A percentile compares a stretch with the other conserved stretches of the same genome.
These are phyloP conservation scores for Sebastes cheni DNA, from an alignment of 2,797 vertebrate species.

Conservation along the genomic window DNA sequence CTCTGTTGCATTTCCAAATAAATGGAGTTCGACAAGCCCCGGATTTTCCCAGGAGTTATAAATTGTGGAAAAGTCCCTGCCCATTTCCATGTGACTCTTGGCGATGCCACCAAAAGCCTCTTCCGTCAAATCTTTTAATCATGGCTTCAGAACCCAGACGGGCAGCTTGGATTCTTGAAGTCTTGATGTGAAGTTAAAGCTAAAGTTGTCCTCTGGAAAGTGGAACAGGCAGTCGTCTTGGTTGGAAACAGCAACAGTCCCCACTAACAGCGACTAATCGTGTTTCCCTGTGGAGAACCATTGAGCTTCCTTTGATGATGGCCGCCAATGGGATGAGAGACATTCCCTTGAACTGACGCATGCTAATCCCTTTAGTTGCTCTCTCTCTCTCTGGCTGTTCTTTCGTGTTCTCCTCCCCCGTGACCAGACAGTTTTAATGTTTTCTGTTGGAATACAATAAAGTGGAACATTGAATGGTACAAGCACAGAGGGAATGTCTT, in stretches of 20 bases:
- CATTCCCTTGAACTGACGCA: conserved; percentile 63
- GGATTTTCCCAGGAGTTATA: conserved; percentile 31
- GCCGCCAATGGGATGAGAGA: conserved; percentile 64
- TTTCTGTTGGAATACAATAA: conserved; percentile 22
- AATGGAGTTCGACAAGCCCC: background rate
- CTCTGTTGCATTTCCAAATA: background rate
- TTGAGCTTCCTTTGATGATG: conserved; percentile 49
- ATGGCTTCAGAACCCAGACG: background rate
- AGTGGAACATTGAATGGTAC: conserved; percentile 16
- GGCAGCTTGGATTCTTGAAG: conserved; percentile 10
- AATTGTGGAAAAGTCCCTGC: background rate
- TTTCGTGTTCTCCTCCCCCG: conserved; percentile 4
- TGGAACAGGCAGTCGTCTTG: conserved; percentile 7
- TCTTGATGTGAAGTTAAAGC: conserved; percentile 8
- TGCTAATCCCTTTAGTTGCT: conserved; percentile 86
- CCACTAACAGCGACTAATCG: conserved; percentile 33
- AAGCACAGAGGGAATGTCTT: conserved; percentile 7
- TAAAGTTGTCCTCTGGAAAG: conserved; percentile 17
- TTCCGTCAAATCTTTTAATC: background rate
- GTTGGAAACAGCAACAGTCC: conserved; percentile 5
- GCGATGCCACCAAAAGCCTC: background rate
- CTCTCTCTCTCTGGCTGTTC: conserved; percentile 20
- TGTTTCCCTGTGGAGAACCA: conserved; percentile 42
- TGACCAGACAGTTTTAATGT: background rate
- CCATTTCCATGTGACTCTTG: background rate